Conservation (phyloP, 2,113 vertebrate genomes). For the Acanthisitta chloris region DNA sequence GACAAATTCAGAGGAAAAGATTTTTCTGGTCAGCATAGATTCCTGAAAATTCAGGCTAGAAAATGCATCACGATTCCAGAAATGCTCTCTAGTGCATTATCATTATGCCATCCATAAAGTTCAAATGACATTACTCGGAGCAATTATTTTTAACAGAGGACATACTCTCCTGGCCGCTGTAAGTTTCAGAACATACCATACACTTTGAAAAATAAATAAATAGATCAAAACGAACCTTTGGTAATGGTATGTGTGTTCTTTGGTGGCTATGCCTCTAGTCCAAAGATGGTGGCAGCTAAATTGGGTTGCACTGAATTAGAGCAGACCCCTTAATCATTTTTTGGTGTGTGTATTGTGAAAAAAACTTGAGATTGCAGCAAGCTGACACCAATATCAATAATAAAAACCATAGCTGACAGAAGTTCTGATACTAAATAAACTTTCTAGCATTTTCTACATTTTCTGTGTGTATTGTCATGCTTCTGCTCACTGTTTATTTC, state of each 20-base stretch:
- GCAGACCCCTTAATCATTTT: background rate
- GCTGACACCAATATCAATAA: background rate
- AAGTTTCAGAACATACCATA: background rate
- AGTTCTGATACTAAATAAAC: background rate
- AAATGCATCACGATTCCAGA: background rate
- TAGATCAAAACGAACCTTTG: background rate
- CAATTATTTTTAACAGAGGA: background rate
- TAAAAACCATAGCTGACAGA: background rate
- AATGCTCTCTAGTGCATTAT: background rate
- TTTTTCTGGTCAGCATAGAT: background rate
- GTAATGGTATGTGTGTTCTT: background rate
- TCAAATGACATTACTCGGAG: background rate
- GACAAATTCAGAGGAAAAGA: background rate
- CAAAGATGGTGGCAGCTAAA: background rate
- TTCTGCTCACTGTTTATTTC: background rate
- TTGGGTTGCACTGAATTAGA: background rate
- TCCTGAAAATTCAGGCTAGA: background rate
- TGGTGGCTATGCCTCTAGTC: background rate
- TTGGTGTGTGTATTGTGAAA: background rate
- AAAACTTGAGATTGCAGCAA: background rate
- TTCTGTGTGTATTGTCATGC: background rate
- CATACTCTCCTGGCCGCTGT: background rate
- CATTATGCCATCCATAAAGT: background rate
- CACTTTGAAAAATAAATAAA: background rate
- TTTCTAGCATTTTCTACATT: background rate